Percentiles rank a stretch among this genome's conserved stretches.
phyloP scores from a whole-genome alignment of 2,113 vertebrate species.

The Nipponia nippon region DNA sequence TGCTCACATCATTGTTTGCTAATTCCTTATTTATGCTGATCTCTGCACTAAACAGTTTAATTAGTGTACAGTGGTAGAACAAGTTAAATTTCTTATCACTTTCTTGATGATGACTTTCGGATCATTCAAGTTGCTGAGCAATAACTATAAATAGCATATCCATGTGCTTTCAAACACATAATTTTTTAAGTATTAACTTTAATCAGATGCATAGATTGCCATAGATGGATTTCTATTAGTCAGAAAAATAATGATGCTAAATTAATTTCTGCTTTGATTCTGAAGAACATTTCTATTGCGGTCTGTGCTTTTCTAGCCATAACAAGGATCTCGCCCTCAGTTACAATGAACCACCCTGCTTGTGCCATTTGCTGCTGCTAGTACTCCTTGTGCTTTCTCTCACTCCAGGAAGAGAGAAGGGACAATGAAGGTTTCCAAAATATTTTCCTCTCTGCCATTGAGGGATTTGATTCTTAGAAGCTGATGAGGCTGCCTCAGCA shows the following conservation, averaged over 20 bases:
- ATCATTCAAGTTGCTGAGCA: conserved; percentile 30
- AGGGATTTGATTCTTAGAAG: neutral
- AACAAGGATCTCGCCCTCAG: neutral
- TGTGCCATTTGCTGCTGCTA: neutral
- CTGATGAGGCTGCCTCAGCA: neutral
- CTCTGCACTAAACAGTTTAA: conserved; percentile 70
- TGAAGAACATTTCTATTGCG: neutral
- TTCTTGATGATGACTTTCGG: conserved; percentile 24
- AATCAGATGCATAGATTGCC: neutral
- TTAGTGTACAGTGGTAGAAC: conserved; percentile 41
- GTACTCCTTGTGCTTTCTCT: neutral
- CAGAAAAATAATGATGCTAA: neutral
- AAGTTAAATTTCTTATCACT: conserved; percentile 25
- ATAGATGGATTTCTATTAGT: neutral
- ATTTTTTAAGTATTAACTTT: neutral
- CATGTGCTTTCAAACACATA: neutral
- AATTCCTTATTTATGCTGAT: conserved; percentile 74
- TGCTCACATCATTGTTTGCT: conserved; percentile 66
- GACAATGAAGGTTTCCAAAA: neutral
- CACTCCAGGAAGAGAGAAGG: neutral
- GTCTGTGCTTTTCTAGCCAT: neutral
- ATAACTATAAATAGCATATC: neutral
- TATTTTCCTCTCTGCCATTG: neutral
- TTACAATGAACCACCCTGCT: neutral
- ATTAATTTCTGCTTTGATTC: neutral